Percentiles rank a stretch among this genome's conserved stretches.
Evolutionary conservation across 1,140 invertebrate genomes (phyloP).

Genomic region (Heliconius eleuchia): DNA sequence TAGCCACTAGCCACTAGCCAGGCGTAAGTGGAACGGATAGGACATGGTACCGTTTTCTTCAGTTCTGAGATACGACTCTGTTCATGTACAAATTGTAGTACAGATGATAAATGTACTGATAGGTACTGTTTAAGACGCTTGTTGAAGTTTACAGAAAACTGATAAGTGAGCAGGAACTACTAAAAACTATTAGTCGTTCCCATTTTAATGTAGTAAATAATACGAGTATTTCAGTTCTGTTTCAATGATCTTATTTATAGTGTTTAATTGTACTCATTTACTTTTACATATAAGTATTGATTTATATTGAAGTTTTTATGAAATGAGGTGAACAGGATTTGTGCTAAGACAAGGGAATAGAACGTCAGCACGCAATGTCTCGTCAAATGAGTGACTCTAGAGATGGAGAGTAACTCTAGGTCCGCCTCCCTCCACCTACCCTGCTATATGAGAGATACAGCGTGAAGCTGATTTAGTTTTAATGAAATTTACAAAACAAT

Average conservation of each 20-base stretch:
- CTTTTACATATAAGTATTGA: neutral
- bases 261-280: neutral
- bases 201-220: neutral
- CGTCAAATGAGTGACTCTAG: too few relatives aligned
- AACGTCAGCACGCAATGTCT: too few relatives aligned
- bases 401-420: too few relatives aligned
- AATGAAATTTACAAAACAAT: too few relatives aligned
- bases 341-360: too few relatives aligned
- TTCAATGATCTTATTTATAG: neutral
- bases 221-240: neutral
- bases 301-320: too few relatives aligned
- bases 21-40: constrained; percentile 45
- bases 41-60: constrained; percentile 42
- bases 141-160: neutral
- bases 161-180: neutral
- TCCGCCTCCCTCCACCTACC: too few relatives aligned
- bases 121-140: neutral
- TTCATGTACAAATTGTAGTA: constrained; percentile 26
- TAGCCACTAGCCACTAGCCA: constrained; percentile 21
- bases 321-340: neutral
- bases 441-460: too few relatives aligned
- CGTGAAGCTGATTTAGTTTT: too few relatives aligned
- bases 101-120: constrained; percentile 3
- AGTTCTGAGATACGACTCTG: constrained; percentile 34
- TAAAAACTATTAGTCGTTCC: neutral